phyloP scores from a whole-genome alignment of 1,140 invertebrate species.

The Oreohelix idahoensis region DNA sequence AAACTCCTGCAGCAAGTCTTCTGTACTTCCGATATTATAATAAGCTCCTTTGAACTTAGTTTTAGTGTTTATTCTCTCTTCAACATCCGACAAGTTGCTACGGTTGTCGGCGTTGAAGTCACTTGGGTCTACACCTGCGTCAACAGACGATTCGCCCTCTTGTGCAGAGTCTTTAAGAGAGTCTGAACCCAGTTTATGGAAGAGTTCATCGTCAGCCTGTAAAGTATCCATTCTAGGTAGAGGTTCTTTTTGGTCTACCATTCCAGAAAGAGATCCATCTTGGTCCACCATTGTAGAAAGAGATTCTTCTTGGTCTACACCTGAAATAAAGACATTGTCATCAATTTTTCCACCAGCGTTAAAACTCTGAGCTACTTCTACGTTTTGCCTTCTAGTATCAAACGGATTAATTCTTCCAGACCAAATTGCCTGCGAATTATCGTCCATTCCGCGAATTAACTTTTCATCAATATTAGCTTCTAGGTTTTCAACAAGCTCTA shows the following conservation, averaged over 20 bases:
- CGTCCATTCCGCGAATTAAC: not conserved
- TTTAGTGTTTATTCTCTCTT: slow-evolving; percentile 30
- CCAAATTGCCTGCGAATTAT: not conserved
- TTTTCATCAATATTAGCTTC: not conserved
- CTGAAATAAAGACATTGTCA: slow-evolving; percentile 10
- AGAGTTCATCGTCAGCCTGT: slow-evolving; percentile 12
- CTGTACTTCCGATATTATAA: slow-evolving; percentile 39
- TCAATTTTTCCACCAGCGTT: not conserved
- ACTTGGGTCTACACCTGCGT: not conserved
- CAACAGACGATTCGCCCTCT: not conserved
- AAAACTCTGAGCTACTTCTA: not conserved
- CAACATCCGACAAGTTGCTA: slow-evolving; percentile 28
- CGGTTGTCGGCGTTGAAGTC: slow-evolving; percentile 14
- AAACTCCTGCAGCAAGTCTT: slow-evolving; percentile 36
- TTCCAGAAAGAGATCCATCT: not conserved
- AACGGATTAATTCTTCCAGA: slow-evolving; percentile 28
- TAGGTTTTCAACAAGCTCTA: not conserved
- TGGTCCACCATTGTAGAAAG: not conserved
- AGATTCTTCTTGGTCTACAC: not conserved
- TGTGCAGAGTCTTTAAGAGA: not conserved
- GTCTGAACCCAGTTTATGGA: not conserved
- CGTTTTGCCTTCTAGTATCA: not conserved
- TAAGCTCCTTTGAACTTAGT: slow-evolving; percentile 33
- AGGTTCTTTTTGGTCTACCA: not conserved
- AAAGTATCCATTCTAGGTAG: not conserved